phyloP scores from a whole-genome alignment of 2,113 vertebrate species.

The Dromaius novaehollandiae region DNA sequence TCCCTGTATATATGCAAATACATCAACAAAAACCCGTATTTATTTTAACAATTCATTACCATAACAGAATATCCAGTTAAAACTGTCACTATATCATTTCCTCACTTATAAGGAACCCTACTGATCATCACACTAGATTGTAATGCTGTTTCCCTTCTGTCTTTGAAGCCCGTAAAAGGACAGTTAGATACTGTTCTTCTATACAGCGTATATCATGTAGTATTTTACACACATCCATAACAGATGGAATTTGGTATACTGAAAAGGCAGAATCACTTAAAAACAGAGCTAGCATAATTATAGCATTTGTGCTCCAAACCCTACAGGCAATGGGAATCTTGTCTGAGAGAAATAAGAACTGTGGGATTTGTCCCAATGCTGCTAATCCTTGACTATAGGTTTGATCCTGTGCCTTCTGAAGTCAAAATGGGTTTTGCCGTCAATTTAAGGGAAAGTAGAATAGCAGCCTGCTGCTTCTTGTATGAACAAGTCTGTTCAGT shows the following conservation, averaged over 20 bases:
- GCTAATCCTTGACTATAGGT: background rate
- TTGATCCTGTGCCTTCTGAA: background rate
- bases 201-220: fast-evolving
- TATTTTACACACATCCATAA: background rate
- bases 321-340: background rate
- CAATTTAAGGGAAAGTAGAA: background rate
- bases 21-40: background rate
- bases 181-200: background rate
- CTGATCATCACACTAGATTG: fast-evolving
- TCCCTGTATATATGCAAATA: background rate
- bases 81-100: background rate
- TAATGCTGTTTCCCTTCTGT: background rate
- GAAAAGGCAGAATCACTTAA: background rate
- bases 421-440: background rate
- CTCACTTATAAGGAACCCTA: background rate
- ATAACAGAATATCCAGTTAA: background rate
- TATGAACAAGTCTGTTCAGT: background rate
- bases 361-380: background rate
- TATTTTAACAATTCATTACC: background rate
- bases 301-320: background rate
- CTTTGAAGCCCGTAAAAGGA: background rate
- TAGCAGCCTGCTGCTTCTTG: background rate
- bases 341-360: background rate
- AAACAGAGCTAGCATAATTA: background rate
- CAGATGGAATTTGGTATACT: background rate